phyloP scores from a whole-genome alignment of 2,888 invertebrate species.

The Meiosimyza decipiens region DNA sequence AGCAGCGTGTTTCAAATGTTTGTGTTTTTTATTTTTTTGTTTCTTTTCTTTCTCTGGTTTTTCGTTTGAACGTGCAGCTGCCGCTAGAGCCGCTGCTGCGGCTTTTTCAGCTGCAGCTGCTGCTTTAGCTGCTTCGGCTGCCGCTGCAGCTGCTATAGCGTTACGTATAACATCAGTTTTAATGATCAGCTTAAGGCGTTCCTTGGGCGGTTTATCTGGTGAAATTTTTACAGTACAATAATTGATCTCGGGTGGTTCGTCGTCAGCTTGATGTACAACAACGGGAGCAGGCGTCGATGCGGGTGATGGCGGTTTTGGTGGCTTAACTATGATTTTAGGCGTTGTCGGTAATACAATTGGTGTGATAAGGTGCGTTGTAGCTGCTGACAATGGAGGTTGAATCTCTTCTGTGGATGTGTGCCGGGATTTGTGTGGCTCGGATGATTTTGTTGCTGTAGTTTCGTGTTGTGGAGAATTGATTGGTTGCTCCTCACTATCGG shows the following conservation, averaged over 20 bases:
- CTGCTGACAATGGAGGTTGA: conserved; percentile 41
- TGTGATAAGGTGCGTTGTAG: conserved; percentile 29
- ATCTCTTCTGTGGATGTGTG: conserved; percentile 49
- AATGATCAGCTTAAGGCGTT: conserved; percentile 68
- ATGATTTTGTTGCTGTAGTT: conserved; percentile 48
- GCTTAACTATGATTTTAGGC: conserved; percentile 59
- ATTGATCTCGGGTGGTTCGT: conserved; percentile 64
- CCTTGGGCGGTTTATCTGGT: conserved; percentile 67
- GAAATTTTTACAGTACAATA: conserved; percentile 65
- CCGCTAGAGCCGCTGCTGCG: conserved; percentile 33
- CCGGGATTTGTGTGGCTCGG: conserved; percentile 41
- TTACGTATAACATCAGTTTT: conserved; percentile 65
- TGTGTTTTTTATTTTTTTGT: conserved; percentile 64
- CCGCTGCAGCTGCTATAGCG: conserved; percentile 64
- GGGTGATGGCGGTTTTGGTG: conserved; percentile 52
- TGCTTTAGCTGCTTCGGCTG: conserved; percentile 57
- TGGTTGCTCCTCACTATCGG: conserved; percentile 73
- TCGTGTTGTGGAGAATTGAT: conserved; percentile 65
- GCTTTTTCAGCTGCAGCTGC: conserved; percentile 47
- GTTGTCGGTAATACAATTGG: conserved; percentile 45
- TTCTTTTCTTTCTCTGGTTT: conserved; percentile 53
- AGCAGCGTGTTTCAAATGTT: conserved; percentile 56
- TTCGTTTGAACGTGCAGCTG: conserved; percentile 43
- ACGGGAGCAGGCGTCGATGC: conserved; percentile 38
- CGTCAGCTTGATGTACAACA: conserved; percentile 52